Evolutionary conservation across 2,888 invertebrate species (phyloP), one percentile per base, ranked within the genome.

Genomic region (Noctua pronuba): DNA sequence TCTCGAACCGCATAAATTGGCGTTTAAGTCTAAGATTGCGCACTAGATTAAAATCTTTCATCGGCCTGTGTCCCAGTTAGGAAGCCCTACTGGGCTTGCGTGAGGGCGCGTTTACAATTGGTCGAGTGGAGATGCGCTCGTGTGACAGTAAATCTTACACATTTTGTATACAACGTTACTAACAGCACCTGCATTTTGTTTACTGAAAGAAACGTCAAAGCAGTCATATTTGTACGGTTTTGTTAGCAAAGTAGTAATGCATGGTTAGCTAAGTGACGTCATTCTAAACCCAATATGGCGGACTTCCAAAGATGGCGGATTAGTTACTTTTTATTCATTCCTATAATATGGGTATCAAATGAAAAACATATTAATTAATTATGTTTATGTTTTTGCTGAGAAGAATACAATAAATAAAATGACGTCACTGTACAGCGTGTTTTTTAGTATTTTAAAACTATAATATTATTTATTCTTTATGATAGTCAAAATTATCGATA

Each of bases 21-120:
- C 82, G 49, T 80, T 87, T 81, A 84, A 85, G 60, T 75, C 73
- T 73, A 55, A 88, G 87, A 88, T 86, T 86, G 82, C 77, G 77
- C 60, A 73, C 79, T 68, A 85, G 88, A 88, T 88, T 87, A 85
- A 80, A 85, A 86, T 87, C 84, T 88, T 86, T 79, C 87, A 79
- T 88, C 82, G 83, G 75, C 79, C 69, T 73, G 69, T 80, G 82
- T 68, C 80, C 83, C 71, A 86, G 79, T 80, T 85, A 79, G 73
- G 67, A 41, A 80, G 72, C 80, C 83, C 80, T 85, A 77, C 67
- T 78, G 62, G 72, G 68, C 73, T 78, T 67, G 71, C 74, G 66
- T 78, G 73, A 86, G 11, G 86, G 46, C 35, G 72, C 68, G 73
- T 74, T 73, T 66, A 82, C 52, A 84, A 62, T 52, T 52, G 44